Base-by-base conservation (phyloP, 1,140 invertebrate genomes). In the Pentalonia nigronervosa region DNA sequence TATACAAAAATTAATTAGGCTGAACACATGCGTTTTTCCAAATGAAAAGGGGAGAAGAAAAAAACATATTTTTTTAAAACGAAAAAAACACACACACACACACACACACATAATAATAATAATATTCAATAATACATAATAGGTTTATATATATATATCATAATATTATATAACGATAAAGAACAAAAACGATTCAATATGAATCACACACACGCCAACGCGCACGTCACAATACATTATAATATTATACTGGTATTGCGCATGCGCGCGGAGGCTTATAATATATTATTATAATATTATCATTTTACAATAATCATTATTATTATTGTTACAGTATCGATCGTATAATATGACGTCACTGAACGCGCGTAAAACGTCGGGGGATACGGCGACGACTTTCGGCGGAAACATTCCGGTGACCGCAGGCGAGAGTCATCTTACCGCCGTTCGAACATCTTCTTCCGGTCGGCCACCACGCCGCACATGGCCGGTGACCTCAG, bases 391-490 rank as follows among this genome's bases (percentile, higher is more conserved):
- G n/a, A n/a, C n/a, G 1, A 41, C 41, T 41, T 4, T 0, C 14
- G 56, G 11, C 34, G 30, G 23, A 8, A 21, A n/a, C 1, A 6
- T 6, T 41, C 41, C 4, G 41, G 9, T 14, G 25, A 30, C 8
- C n/a, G 47, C 25, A 14, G n/a, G 25, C 50, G 17, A 8, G 20
- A 23, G 23, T 8, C 21, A n/a, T 36, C 23, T 89, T 25, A 89
- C 21, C 48, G 47, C 23, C 48, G 91, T 41, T 93, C 91, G 81
- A 93, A 93, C 25, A 93, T 53, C n/a, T 86, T 93, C 81, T 56
- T 93, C 48, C 91, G 91, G 48, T 93, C 81, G 81, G 91, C 91
- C n/a, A 93, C 91, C 91, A 93, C 30, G 23, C 91, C 91, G 48
- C 91, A 84, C 91, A 93, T 93, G 50, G 67, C 36, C 21, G 91